A percentile compares a stretch with the other conserved stretches of the same genome.
Conservation (phyloP, 2,797 vertebrate genomes). For the Anas bahamensis region DNA sequence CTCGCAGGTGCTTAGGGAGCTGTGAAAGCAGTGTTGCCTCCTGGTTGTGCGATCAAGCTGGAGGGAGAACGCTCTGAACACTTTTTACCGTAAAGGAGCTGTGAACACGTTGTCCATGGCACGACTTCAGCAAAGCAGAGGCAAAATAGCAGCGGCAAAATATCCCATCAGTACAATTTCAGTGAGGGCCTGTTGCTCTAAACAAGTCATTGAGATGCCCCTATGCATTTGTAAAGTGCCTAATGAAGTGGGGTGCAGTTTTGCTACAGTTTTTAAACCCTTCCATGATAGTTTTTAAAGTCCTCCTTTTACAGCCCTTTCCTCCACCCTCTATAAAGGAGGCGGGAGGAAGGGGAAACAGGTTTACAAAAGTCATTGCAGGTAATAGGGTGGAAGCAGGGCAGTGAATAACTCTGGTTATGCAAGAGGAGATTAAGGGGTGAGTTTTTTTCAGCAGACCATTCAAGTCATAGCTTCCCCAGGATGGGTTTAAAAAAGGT, state of each 20-base stretch:
- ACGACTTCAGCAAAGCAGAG: background rate
- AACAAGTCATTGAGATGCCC: background rate
- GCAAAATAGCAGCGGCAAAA: background rate
- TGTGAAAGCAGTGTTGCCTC: background rate
- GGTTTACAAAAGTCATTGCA: background rate
- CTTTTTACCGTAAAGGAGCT: background rate
- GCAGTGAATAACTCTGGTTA: background rate
- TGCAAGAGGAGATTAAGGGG: background rate
- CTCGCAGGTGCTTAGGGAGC: background rate
- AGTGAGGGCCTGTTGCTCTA: background rate
- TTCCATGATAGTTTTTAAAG: background rate
- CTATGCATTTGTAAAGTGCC: background rate
- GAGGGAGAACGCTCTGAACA: background rate
- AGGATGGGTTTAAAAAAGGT: background rate
- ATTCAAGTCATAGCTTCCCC: background rate
- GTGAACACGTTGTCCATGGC: fast-evolving
- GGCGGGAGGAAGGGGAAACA: background rate
- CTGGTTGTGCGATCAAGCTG: background rate
- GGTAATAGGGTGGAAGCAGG: background rate
- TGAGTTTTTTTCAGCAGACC: background rate
- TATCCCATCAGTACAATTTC: background rate
- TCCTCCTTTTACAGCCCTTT: background rate
- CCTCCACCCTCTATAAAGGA: background rate
- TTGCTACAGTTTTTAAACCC: background rate
- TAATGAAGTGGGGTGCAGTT: fast-evolving